These are phyloP conservation scores for Octopus sinensis DNA, from an alignment of 1,140 invertebrate genomes.

Conservation along the genomic window DNA sequence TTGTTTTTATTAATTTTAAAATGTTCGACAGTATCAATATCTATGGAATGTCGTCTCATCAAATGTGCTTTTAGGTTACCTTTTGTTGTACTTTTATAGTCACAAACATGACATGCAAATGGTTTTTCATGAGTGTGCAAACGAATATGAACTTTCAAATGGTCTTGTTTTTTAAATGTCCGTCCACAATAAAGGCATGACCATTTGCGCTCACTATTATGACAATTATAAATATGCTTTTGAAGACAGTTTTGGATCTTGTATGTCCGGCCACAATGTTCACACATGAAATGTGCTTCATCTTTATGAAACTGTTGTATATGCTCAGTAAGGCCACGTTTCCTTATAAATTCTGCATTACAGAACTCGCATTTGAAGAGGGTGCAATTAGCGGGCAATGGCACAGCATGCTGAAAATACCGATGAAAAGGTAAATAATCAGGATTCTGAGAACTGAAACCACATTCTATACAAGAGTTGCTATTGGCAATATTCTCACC, in stretches of 20 bases:
- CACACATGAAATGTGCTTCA: background rate
- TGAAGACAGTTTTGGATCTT: background rate
- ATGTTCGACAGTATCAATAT: background rate
- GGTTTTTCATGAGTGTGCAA: background rate
- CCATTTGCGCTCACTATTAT: background rate
- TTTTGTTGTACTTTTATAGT: constrained; percentile 5
- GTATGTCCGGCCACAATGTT: background rate
- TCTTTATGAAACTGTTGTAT: background rate
- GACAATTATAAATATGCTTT: background rate
- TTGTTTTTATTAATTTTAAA: background rate
- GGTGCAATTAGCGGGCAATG: background rate
- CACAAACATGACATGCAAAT: background rate
- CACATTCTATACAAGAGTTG: background rate
- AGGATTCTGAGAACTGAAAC: background rate
- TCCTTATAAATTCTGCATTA: background rate
- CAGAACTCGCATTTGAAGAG: constrained; percentile 1
- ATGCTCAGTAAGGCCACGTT: background rate
- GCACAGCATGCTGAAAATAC: background rate
- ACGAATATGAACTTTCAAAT: background rate
- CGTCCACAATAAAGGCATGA: constrained; percentile 1
- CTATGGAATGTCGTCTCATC: background rate
- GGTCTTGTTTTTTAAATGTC: constrained; percentile 3
- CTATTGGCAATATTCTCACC: background rate
- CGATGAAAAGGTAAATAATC: background rate
- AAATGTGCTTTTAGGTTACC: background rate